Evolutionary conservation across 2,797 vertebrate genomes (phyloP).

Genomic region (Vireo griseus): DNA sequence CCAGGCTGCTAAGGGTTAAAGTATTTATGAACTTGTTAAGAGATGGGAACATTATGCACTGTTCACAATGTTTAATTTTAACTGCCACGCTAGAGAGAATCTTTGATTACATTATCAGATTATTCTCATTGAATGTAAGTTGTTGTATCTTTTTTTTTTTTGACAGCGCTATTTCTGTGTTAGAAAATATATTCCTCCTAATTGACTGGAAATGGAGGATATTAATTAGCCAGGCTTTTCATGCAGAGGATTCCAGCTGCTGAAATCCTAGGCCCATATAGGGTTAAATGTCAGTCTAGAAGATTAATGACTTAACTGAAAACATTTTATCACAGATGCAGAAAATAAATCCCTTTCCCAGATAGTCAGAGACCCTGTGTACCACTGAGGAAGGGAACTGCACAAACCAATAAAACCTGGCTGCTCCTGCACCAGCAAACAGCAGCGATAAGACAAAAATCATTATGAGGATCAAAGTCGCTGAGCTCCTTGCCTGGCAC

Average conservation of each 20-base stretch:
- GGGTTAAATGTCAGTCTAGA: constrained; percentile 20
- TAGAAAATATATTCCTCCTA: background rate
- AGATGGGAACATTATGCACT: constrained; percentile 7
- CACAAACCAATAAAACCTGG: background rate
- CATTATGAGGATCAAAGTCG: background rate
- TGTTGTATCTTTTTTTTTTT: background rate
- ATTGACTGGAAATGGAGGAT: background rate
- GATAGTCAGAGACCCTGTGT: background rate
- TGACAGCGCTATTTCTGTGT: background rate
- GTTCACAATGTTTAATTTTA: constrained; percentile 43
- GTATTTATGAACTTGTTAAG: constrained; percentile 4
- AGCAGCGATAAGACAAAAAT: background rate
- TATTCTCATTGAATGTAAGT: constrained; percentile 15
- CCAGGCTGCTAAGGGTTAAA: constrained; percentile 16
- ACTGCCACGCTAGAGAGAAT: background rate
- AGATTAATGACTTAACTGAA: constrained; percentile 35
- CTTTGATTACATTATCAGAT: constrained; percentile 50
- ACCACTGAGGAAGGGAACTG: background rate
- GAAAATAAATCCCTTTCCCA: constrained; percentile 12
- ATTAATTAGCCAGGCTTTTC: background rate
- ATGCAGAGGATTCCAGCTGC: background rate
- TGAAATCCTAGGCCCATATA: background rate
- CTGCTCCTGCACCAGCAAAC: background rate
- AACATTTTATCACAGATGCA: background rate
- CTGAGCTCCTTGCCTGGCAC: background rate